Evolutionary conservation across 1,140 invertebrate species (phyloP), one percentile per base, ranked within the genome.

Genomic region (Odontomachus brunneus): DNA sequence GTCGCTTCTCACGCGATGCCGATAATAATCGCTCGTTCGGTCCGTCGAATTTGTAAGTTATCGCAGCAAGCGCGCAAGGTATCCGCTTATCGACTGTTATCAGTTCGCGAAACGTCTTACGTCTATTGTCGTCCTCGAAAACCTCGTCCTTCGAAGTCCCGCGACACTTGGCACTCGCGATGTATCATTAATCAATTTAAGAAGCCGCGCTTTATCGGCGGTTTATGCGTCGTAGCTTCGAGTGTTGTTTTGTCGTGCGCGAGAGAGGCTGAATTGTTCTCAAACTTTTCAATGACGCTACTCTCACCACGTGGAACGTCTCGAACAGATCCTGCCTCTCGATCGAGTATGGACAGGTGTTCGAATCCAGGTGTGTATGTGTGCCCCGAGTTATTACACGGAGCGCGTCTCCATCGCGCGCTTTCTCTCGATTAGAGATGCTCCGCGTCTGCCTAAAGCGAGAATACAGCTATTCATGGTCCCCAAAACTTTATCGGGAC

Each of bases 351-450:
- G 51, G 4, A 33, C 49, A 29, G 12, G 38, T 44, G 38, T 44
- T 19, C 17, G 11, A 7, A 22, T 66, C 19, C 11, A 66, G 11
- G 19, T 33, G 19, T 14, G 48, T 67, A 38, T 65, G 38, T 65
- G 9, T 19, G 26, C 5, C 15, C 4, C 0, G 9, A 44, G 26
- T 44, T 53, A 33, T 69, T 69, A 53, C 29, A 53, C 15, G 38
- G n/a, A n/a, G 19, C n/a, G 19, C n/a, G 33, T 71, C 17, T 33
- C 24, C 44, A 67, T 49, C 5, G 48, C 22, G 15, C 19, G 49
- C 65, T 67, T 67, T 67, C 65, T 67, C 65, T 24, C 24, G 48
- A 53, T 19, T 71, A 55, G 19, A 29, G 67, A 55, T 55, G 33
- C 26, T 44, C 4, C 9, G n/a, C n/a, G 38, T 44, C 29, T 33